Evolutionary conservation across 1,140 invertebrate species (phyloP), one percentile per base, ranked within the genome.

Genomic region (Panulirus ornatus): DNA sequence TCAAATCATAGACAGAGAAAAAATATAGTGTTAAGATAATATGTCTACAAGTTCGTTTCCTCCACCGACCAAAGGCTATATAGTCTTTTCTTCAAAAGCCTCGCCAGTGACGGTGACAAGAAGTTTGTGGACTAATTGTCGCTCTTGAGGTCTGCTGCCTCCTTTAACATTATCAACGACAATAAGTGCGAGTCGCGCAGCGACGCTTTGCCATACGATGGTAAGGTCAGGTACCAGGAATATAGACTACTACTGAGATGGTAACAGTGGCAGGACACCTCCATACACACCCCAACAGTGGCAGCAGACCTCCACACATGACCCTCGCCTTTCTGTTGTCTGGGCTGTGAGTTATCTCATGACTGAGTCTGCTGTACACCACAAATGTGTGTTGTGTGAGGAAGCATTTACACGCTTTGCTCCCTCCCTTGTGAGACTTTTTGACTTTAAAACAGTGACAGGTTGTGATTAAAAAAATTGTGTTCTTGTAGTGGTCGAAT

Each of bases 31-130:
- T 30, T 47, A 47, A 47, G 30, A 34, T 47, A 27, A 81, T 27
- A 34, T 54, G 34, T 47, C 11, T 54, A 27, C 54, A 22, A 1
- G 5, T 30, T 47, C 22, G 36, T 14, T 54, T 81, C 5, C 34
- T 11, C 27, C 2, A 14, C 44, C 22, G 47, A 81, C 27, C 44
- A 54, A 27, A 42, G 38, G 36, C 47, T 54, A 47, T 54, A 30
- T 81, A 81, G 44, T n/a, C n/a, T 19, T 47, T 78, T 78, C 40
- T 51, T 2, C 5, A 2, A 66, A 30, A 2, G 58, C n/a, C 58
- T 11, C 58, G 27, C 58, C 11, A 14, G 47, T 81, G 78, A 81
- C 78, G 75, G 40, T 54, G 78, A 81, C 47, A 81, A 81, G 78
- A 54, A n/a, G 54, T 81, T 22, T 34, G 27, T 2, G 78, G 78